phyloP scores from a whole-genome alignment of 2,797 vertebrate genomes.

The Brachymystax lenok region DNA sequence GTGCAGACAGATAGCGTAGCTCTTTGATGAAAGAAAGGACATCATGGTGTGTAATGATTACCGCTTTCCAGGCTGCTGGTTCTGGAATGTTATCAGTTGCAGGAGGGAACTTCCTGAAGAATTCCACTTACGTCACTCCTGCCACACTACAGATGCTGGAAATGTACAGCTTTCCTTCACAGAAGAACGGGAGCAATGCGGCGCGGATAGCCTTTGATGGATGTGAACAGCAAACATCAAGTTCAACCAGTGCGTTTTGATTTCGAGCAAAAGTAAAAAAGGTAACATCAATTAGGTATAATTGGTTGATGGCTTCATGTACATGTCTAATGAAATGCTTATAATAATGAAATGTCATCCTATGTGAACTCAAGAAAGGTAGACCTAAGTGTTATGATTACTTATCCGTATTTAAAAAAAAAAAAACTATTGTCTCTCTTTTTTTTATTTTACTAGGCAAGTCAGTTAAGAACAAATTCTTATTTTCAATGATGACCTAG shows the following conservation, averaged over 20 bases:
- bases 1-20: not conserved
- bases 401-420: not conserved
- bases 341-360: constrained; percentile 1
- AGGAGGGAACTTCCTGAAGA: not conserved
- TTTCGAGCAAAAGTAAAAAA: not conserved
- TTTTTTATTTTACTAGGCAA: not conserved
- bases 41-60: no score
- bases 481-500: no score
- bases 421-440: not conserved
- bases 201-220: not conserved
- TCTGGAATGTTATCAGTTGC: constrained; percentile 62
- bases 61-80: no score
- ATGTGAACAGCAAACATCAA: not conserved
- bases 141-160: not conserved
- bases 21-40: not conserved
- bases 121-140: not conserved
- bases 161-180: not conserved
- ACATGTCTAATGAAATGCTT: not conserved
- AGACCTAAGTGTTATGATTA: not conserved
- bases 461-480: no score
- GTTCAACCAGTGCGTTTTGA: not conserved
- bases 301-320: not conserved
- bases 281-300: not conserved
- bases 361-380: not conserved
- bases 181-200: not conserved